A percentile compares a stretch with the other conserved stretches of the same genome.
These are phyloP conservation scores for Cataglyphis altisquamis DNA, from an alignment of 2,888 invertebrate species.

Conservation along the genomic window DNA sequence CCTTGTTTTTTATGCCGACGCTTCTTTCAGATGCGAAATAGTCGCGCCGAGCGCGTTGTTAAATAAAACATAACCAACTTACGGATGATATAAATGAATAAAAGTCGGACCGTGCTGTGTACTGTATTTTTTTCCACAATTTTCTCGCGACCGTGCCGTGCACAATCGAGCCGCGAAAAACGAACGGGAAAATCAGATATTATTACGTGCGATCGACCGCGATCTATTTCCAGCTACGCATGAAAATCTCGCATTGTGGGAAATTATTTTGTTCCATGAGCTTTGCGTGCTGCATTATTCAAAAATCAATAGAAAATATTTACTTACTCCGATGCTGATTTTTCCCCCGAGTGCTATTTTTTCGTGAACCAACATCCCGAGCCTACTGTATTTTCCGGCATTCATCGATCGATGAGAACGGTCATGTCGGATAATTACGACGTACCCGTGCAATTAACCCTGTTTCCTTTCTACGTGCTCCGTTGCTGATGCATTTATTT, in stretches of 20 bases:
- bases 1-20: slow-evolving; percentile 19
- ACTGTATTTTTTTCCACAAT: slow-evolving; percentile 23
- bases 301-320: slow-evolving; percentile 40
- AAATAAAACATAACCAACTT: slow-evolving; percentile 47
- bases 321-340: not conserved
- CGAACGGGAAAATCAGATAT: slow-evolving; percentile 34
- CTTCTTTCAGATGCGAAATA: slow-evolving; percentile 38
- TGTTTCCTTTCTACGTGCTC: slow-evolving; percentile 37
- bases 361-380: not conserved
- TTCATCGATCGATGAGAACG: slow-evolving; percentile 43
- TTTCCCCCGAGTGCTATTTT: not conserved
- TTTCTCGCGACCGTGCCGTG: not conserved
- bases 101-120: slow-evolving; percentile 23
- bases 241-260: slow-evolving; percentile 24
- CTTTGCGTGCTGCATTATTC: slow-evolving; percentile 6
- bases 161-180: slow-evolving; percentile 11
- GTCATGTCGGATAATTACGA: slow-evolving; percentile 60
- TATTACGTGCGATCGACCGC: not conserved
- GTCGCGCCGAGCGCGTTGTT: slow-evolving; percentile 24
- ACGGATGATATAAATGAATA: slow-evolving; percentile 38
- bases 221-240: slow-evolving; percentile 10
- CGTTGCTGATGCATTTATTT: slow-evolving; percentile 56
- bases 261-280: slow-evolving; percentile 13
- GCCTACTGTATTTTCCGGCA: slow-evolving; percentile 36
- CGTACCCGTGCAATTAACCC: slow-evolving; percentile 52